phyloP scores from a whole-genome alignment of 2,113 vertebrate genomes.

The mouse (Mus musculus) region DNA sequence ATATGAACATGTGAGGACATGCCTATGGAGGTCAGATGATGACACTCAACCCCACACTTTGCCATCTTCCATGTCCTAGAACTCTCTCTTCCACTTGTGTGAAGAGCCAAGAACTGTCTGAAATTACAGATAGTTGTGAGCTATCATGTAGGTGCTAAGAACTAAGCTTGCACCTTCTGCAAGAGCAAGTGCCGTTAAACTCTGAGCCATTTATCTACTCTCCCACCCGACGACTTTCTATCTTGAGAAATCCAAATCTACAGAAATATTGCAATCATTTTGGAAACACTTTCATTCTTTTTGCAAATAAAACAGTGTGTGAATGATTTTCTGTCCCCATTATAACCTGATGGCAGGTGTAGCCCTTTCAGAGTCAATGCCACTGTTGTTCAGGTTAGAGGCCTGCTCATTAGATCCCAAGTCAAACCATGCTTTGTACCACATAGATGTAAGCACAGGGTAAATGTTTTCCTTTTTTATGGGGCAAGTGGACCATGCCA shows the following conservation, averaged over 20 bases:
- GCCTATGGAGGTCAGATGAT: background rate
- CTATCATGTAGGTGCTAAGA: background rate
- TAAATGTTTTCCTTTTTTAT: slow-evolving; percentile 4
- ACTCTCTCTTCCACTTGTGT: too few species aligned
- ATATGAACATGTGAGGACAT: background rate
- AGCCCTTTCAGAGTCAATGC: background rate
- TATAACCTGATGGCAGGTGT: background rate
- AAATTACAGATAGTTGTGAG: background rate
- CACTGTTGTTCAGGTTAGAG: background rate
- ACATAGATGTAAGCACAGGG: background rate
- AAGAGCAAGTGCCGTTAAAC: background rate
- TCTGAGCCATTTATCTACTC: background rate
- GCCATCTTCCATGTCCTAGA: too few species aligned
- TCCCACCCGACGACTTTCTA: background rate
- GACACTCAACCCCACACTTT: too few species aligned
- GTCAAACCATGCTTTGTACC: background rate
- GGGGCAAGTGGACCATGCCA: too few species aligned
- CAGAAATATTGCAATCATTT: slow-evolving; percentile 37
- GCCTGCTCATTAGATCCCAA: slow-evolving; percentile 29
- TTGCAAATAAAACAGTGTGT: slow-evolving; percentile 15
- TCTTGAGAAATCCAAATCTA: slow-evolving; percentile 37
- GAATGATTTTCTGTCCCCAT: slow-evolving; percentile 22
- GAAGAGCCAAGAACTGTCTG: too few species aligned
- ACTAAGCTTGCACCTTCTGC: background rate
- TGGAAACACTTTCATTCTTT: background rate